Evolutionary conservation across 2,113 vertebrate genomes (phyloP).

Genomic region (Gallinago jamesoni): DNA sequence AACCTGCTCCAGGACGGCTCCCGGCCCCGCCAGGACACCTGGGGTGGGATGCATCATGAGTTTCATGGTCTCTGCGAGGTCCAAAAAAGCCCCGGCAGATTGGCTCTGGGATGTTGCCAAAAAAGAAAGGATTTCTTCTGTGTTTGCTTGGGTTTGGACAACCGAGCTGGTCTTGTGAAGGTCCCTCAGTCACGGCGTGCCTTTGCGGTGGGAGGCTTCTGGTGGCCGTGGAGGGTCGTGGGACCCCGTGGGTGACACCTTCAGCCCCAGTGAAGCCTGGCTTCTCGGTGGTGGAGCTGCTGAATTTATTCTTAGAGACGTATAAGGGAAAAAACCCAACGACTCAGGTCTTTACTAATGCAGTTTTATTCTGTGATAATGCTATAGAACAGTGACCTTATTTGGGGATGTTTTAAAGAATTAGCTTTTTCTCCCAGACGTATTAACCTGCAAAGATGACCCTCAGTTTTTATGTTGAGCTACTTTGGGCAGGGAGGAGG

Average conservation of each 20-base stretch:
- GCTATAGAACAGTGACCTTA: background rate
- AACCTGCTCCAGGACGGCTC: background rate
- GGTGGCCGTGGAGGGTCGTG: fast-evolving
- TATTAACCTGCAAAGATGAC: background rate
- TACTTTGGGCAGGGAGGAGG: background rate
- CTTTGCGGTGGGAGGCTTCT: background rate
- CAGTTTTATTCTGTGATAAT: background rate
- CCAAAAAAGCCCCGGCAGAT: background rate
- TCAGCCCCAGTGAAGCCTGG: background rate
- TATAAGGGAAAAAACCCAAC: background rate
- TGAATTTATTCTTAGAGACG: background rate
- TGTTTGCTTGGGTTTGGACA: background rate
- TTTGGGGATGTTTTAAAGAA: background rate
- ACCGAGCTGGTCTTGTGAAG: background rate
- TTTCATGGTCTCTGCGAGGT: background rate
- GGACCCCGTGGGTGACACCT: background rate
- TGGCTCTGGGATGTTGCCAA: background rate
- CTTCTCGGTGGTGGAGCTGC: background rate
- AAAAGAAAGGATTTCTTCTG: background rate
- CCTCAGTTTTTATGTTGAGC: background rate
- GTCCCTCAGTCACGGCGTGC: background rate
- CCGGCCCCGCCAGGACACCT: fast-evolving
- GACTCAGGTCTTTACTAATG: background rate
- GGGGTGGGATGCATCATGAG: background rate
- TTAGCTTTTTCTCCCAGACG: fast-evolving